A percentile compares a stretch with the other conserved stretches of the same genome.
Evolutionary conservation across 2,888 invertebrate genomes (phyloP).

Genomic region (Chrysolina oricalcia): DNA sequence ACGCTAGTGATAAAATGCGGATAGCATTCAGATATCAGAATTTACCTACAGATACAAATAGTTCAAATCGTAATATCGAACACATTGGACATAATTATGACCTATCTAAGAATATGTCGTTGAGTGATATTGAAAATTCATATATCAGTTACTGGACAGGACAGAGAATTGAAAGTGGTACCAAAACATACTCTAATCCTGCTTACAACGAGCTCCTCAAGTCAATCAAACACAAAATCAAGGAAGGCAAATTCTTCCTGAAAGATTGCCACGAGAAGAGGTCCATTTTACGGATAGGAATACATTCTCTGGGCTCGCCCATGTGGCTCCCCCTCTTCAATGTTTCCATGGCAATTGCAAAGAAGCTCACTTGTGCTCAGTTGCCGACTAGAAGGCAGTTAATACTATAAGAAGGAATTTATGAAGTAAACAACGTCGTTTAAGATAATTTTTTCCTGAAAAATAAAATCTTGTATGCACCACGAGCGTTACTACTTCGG

Average conservation of each 20-base stretch:
- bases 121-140: conserved; percentile 74
- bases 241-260: conserved; percentile 71
- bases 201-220: conserved; percentile 73
- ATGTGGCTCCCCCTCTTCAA: conserved; percentile 83
- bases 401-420: too few species aligned
- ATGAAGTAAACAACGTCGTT: too few species aligned
- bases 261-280: conserved; percentile 71
- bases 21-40: conserved; percentile 95
- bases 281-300: conserved; percentile 82
- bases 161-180: conserved; percentile 59
- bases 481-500: too few species aligned
- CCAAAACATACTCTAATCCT: conserved; percentile 69
- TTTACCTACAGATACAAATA: conserved; percentile 73
- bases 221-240: conserved; percentile 72
- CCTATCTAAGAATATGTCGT: conserved; percentile 82
- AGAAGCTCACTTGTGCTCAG: too few species aligned
- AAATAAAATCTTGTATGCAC: too few species aligned
- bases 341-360: too few species aligned
- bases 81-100: conserved; percentile 88
- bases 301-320: conserved; percentile 87
- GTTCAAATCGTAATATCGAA: conserved; percentile 69
- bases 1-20: conserved; percentile 79
- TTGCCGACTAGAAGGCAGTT: too few species aligned
- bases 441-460: too few species aligned
- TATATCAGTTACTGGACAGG: conserved; percentile 77